Evolutionary conservation across 2,113 vertebrate species (phyloP), one percentile per base, ranked within the genome.

Genomic region (Coreoperca whiteheadi): DNA sequence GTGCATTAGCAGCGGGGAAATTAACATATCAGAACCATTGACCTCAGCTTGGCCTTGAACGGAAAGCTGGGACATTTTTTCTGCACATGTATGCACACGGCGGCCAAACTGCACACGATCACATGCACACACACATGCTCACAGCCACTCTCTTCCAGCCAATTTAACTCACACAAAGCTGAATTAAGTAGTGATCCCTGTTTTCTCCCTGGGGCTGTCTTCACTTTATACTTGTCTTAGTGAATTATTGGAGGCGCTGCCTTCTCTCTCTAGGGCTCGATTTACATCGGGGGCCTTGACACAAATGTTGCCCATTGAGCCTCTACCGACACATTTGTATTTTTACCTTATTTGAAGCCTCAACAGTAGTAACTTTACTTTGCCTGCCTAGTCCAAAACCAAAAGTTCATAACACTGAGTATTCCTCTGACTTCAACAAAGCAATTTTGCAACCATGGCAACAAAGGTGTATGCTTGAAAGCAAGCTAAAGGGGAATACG

Each of bases 171-270:
- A 28, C 89, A 87, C 85, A 88, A 86, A 85, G 81, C 78, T 83
- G 84, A 86, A 89, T 90, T 86, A 92, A 88, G 74, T 51, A 80
- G 73, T 89, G 88, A 87, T 86, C 86, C 84, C 63, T 81, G 85
- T 84, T 84, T 71, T 87, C 54, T 84, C 85, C 88, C 87, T 6
- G 63, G 43, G 73, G 85, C 81, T 63, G 50, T 80, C 59, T 82
- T 92, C 77, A 85, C 89, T 88, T 88, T 83, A 67, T 79, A 87
- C 83, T 86, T 87, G 87, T 92, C 87, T 87, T 71, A 11, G 80
- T 87, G 81, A 82, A 91, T 92, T 87, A 90, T 88, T 71, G 61
- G 74, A 81, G 53, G 51, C 51, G 6, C 56, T 75, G 50, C 51
- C 53, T 84, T 70, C 53, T 76, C 74, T 77, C 86, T 77, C 43